A percentile compares a stretch with the other conserved stretches of the same genome.
These are phyloP conservation scores for Xenopus laevis DNA, from an alignment of 2,113 vertebrate species.

Conservation along the genomic window DNA sequence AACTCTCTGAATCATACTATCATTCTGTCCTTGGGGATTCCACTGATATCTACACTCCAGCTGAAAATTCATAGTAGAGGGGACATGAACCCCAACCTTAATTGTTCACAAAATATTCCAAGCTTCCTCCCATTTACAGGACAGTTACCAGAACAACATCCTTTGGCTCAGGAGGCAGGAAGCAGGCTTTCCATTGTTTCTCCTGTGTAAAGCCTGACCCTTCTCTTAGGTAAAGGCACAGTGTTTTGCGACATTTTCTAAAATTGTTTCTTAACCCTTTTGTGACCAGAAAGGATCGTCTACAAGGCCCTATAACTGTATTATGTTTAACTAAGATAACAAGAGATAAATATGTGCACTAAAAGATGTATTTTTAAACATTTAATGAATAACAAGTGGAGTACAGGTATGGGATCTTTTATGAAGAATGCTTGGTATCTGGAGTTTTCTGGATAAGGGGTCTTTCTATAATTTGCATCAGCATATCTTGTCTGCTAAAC, in stretches of 20 bases:
- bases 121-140: conserved; percentile 43
- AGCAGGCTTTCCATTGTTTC: conserved; percentile 36
- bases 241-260: neutral
- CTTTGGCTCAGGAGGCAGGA: conserved; percentile 41
- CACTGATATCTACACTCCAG: conserved; percentile 8
- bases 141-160: conserved; percentile 39
- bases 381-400: too few species aligned
- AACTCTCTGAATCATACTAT: neutral
- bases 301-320: too few species aligned
- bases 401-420: too few species aligned
- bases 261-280: conserved; percentile 2
- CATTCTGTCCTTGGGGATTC: conserved; percentile 17
- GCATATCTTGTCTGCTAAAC: too few species aligned
- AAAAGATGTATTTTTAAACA: too few species aligned
- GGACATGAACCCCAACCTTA: conserved; percentile 44
- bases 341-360: too few species aligned
- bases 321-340: too few species aligned
- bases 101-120: conserved; percentile 39
- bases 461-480: too few species aligned
- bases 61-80: conserved; percentile 3
- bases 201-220: conserved; percentile 31
- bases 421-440: too few species aligned
- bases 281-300: neutral
- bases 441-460: too few species aligned
- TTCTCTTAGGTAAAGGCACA: conserved; percentile 29